These are phyloP conservation scores for Catocala sponsa DNA, from an alignment of 2,888 invertebrate species.

Conservation along the genomic window DNA sequence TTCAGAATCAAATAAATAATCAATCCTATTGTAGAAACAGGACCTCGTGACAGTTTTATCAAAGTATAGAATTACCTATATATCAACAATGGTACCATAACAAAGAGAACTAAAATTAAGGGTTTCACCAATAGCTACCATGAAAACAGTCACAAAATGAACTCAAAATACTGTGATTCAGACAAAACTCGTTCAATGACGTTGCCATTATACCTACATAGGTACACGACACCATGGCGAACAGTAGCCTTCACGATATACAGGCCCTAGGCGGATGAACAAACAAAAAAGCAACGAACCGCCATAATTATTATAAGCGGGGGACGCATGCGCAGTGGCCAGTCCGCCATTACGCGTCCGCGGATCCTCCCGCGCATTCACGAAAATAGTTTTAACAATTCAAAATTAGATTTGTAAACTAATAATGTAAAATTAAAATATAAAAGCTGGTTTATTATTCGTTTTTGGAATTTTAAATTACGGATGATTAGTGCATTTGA, in stretches of 20 bases:
- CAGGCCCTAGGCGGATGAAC: conserved; percentile 65
- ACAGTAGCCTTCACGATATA: conserved; percentile 67
- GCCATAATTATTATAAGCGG: conserved; percentile 81
- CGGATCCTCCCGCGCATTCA: conserved; percentile 50
- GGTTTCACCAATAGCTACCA: neutral
- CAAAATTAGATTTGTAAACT: conserved; percentile 34
- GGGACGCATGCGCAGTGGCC: conserved; percentile 69
- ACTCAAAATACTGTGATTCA: conserved; percentile 44
- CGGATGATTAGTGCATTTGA: conserved; percentile 55
- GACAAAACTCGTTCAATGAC: conserved; percentile 25
- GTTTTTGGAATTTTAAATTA: conserved; percentile 59
- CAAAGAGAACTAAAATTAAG: no score
- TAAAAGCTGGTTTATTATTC: conserved; percentile 24
- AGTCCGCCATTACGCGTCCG: conserved; percentile 70
- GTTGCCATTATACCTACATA: conserved; percentile 29
- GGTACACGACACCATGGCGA: conserved; percentile 29
- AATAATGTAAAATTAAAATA: conserved; percentile 41
- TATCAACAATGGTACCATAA: no score
- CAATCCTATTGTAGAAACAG: no score
- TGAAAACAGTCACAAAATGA: conserved; percentile 29
- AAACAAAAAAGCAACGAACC: conserved; percentile 79
- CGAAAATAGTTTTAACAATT: conserved; percentile 18
- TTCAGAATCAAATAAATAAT: no score
- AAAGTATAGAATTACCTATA: no score
- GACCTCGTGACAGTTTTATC: no score